A percentile compares a stretch with the other conserved stretches of the same genome.
Conservation (phyloP, 2,888 invertebrate genomes). For the Portevinia maculata region DNA sequence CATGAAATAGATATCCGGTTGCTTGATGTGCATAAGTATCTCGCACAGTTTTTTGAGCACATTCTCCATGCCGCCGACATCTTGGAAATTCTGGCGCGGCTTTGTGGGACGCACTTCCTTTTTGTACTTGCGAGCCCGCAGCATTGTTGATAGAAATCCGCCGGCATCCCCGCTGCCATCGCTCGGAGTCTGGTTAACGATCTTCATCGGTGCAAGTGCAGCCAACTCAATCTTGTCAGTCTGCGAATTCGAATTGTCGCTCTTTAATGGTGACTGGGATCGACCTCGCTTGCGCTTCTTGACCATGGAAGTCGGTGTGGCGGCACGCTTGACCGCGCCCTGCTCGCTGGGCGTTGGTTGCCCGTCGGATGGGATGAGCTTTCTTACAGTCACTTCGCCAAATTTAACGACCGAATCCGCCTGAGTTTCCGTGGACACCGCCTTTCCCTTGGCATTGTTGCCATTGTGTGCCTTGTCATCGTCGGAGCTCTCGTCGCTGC, state of each 20-base stretch:
- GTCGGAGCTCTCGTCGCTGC: conserved; percentile 88
- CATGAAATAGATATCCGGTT: conserved; percentile 93
- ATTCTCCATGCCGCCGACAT: conserved; percentile 92
- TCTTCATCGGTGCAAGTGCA: conserved; percentile 7
- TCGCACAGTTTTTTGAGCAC: conserved; percentile 89
- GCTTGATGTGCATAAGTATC: conserved; percentile 92
- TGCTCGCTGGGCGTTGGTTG: conserved; percentile 58
- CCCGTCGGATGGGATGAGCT: conserved; percentile 77
- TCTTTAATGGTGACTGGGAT: conserved; percentile 79
- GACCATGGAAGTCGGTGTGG: conserved; percentile 69
- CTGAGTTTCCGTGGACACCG: background rate
- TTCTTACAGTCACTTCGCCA: conserved; percentile 75
- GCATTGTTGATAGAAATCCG: conserved; percentile 16
- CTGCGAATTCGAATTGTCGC: conserved; percentile 83
- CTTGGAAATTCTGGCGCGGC: conserved; percentile 79
- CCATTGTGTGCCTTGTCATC: conserved; percentile 84
- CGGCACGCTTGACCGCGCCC: conserved; percentile 77
- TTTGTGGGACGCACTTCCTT: conserved; percentile 78
- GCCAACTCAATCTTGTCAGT: conserved; percentile 82
- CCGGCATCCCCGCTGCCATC: conserved; percentile 14
- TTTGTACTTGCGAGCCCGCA: conserved; percentile 78
- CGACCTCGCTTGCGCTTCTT: conserved; percentile 61
- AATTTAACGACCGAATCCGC: conserved; percentile 38
- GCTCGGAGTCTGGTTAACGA: background rate
- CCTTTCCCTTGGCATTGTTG: conserved; percentile 82